A percentile compares a stretch with the other conserved stretches of the same genome.
These are phyloP conservation scores for Phrynocephalus versicolor DNA, from an alignment of 2,113 vertebrate species.

Conservation along the genomic window DNA sequence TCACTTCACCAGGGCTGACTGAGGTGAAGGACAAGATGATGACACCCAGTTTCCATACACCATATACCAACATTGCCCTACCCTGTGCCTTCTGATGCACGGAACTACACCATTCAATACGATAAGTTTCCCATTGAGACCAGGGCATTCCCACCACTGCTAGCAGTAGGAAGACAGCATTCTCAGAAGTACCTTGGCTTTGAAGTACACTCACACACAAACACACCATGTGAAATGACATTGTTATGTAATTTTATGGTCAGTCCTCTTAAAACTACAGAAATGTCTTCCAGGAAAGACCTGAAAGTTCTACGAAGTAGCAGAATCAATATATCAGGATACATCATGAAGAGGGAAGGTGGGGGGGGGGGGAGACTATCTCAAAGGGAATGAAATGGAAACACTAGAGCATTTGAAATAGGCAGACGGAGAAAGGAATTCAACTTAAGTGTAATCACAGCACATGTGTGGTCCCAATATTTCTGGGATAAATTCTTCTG, in stretches of 20 bases:
- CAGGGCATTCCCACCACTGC: not conserved
- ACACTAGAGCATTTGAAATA: constrained; percentile 50
- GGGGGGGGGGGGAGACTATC: constrained; percentile 3
- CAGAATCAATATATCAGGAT: not conserved
- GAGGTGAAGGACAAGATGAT: too few relatives aligned
- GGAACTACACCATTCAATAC: too few relatives aligned
- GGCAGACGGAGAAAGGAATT: constrained; percentile 64
- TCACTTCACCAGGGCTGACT: too few relatives aligned
- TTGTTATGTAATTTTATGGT: not conserved
- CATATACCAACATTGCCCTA: too few relatives aligned
- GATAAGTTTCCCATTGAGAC: too few relatives aligned
- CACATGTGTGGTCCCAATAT: constrained; percentile 43
- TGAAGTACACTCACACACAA: not conserved
- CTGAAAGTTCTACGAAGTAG: not conserved
- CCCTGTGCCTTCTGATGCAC: too few relatives aligned
- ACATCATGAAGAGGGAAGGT: not conserved
- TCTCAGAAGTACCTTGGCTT: not conserved
- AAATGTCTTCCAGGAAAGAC: not conserved
- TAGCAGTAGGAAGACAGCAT: not conserved
- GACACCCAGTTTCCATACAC: too few relatives aligned
- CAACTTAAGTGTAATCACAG: constrained; percentile 49
- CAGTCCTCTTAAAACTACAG: not conserved
- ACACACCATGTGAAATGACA: too few relatives aligned
- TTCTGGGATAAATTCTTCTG: constrained; percentile 53
- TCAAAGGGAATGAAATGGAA: constrained; percentile 49